Conservation (phyloP, 2,797 vertebrate species). For the Xiphophorus birchmanni region DNA sequence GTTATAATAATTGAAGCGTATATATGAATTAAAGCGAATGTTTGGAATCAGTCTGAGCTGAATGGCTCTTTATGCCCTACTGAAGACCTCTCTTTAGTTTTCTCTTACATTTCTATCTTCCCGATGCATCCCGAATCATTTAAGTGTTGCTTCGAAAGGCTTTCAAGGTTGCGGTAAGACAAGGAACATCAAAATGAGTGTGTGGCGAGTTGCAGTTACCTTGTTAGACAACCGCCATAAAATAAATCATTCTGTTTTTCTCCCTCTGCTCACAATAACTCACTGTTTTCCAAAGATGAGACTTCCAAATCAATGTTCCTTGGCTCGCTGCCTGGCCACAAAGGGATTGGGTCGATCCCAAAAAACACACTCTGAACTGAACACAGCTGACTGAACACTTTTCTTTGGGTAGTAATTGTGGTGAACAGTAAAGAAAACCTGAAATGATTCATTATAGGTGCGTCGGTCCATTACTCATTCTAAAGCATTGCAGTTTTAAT, state of each 20-base stretch:
- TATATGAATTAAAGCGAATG: neutral
- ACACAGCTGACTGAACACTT: slow-evolving; percentile 52
- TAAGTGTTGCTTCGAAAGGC: slow-evolving; percentile 26
- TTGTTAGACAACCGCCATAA: slow-evolving; percentile 39
- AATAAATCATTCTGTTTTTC: slow-evolving; percentile 59
- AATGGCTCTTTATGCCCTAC: neutral
- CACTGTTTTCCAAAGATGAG: slow-evolving; percentile 58
- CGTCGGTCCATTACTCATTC: slow-evolving; percentile 52
- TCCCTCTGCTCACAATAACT: slow-evolving; percentile 42
- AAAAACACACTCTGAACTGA: slow-evolving; percentile 50
- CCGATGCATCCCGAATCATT: slow-evolving; percentile 18
- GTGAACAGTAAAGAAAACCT: slow-evolving; percentile 55
- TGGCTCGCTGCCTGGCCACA: slow-evolving; percentile 53
- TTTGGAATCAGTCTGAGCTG: neutral
- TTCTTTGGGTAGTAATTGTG: slow-evolving; percentile 58
- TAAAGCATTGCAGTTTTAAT: slow-evolving; percentile 45
- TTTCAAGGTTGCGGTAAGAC: slow-evolving; percentile 50
- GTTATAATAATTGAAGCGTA: neutral
- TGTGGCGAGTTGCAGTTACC: slow-evolving; percentile 47
- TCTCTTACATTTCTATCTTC: slow-evolving; percentile 2
- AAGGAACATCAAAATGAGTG: slow-evolving; percentile 39
- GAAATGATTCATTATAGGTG: slow-evolving; percentile 51
- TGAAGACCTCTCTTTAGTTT: neutral
- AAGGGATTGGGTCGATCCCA: slow-evolving; percentile 40
- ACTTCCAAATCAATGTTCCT: slow-evolving; percentile 42